Base-by-base conservation (phyloP, 2,113 vertebrate species). In the Orthonyx spaldingii region DNA sequence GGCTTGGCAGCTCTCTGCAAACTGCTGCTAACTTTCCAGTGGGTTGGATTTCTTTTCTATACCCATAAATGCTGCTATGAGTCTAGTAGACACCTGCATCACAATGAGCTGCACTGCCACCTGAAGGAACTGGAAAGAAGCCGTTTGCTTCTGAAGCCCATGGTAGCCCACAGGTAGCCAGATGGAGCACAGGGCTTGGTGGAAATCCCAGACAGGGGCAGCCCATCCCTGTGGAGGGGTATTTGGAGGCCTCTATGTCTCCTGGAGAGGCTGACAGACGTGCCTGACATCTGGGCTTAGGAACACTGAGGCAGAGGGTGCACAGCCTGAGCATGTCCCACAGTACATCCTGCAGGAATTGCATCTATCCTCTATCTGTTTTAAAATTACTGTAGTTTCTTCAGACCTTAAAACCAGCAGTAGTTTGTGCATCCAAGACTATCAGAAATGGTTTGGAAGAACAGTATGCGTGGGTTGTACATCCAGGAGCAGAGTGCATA, bases 261-360 rank as follows among this genome's bases (percentile, higher is more conserved):
- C 19, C 56, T 59, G 30, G 47, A 89, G 19, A 78, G 65, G 52
- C 56, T 82, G 56, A 75, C 26, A 84, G 69, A 24, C 19, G 57
- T 77, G 60, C 47, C 50, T 8, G 6, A 35, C 8, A 13, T 32
- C 8, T 6, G 35, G 24, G 28, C 32, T 70, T 57, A 44, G 47
- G 39, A n/a, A 74, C 0, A 0, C 30, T 59, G n/a, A 84, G 64
- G 5, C 6, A 3, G 8, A 57, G 18, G 0, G 16, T 56, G 59
- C 46, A 16, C 10, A 80, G 55, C 50, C 55, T 61, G 53, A 82
- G 37, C 13, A 6, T 23, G 16, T 60, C 37, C 27, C 41, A 28
- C 44, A 80, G 68, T n/a, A 65, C 11, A 28, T 57, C 49, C 71
- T 70, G 49, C 35, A 89, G 68, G 41, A 52, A 16, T 41, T 92